Evolutionary conservation across 2,797 vertebrate species (phyloP).

Genomic region (Glyptemys insculpta): DNA sequence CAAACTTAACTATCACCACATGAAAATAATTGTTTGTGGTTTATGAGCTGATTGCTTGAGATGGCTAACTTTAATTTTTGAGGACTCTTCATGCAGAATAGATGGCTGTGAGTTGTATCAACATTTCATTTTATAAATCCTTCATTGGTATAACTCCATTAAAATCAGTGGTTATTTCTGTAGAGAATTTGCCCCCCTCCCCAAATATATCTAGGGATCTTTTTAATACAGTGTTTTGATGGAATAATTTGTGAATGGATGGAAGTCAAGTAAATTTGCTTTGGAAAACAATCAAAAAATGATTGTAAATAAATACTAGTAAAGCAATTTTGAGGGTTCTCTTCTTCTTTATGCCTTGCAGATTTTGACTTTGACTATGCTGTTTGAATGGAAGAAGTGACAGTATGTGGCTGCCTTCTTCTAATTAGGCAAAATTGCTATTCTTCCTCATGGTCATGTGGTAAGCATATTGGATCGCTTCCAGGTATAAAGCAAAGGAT

Average conservation of each 20-base stretch:
- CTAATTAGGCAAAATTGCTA: conserved; percentile 5
- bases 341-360: not conserved
- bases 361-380: conserved; percentile 23
- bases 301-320: not conserved
- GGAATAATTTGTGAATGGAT: not conserved
- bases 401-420: not conserved
- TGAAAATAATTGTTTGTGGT: not conserved
- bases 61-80: not conserved
- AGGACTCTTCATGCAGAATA: not conserved
- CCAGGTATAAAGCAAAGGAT: not conserved
- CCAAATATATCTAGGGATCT: not conserved
- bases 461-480: not conserved
- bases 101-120: not conserved
- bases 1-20: not conserved
- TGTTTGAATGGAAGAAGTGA: not conserved
- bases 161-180: not conserved
- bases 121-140: conserved; percentile 14
- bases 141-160: not conserved
- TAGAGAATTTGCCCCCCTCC: not conserved
- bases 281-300: not conserved
- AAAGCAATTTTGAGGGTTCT: not conserved
- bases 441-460: not conserved
- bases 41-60: not conserved
- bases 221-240: not conserved
- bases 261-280: not conserved